Conservation (phyloP, 2,888 invertebrate genomes). For the Pristionchus japonicus region DNA sequence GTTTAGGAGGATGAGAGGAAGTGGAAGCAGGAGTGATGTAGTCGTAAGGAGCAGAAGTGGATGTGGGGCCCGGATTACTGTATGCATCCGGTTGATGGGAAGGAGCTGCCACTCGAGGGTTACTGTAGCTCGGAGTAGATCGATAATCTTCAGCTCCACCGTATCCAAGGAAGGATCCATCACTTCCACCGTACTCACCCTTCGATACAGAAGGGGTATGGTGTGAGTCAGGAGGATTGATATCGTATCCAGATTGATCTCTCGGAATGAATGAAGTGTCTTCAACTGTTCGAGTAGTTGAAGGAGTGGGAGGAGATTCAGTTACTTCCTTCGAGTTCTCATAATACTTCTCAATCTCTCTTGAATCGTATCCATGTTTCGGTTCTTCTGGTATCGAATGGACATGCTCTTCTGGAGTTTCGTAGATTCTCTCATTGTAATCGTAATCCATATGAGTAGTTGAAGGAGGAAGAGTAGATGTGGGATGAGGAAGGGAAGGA, state of each 20-base stretch:
- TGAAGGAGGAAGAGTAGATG: not conserved
- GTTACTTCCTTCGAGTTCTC: not conserved
- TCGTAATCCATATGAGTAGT: conserved; percentile 27
- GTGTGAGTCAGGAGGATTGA: not conserved
- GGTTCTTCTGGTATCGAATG: not conserved
- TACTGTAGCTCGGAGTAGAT: not conserved
- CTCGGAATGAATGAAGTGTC: not conserved
- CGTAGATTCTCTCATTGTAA: conserved; percentile 20
- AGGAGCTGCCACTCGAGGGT: not conserved
- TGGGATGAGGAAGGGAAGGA: not conserved
- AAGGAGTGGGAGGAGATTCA: not conserved
- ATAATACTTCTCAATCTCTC: conserved; percentile 30
- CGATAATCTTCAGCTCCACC: not conserved
- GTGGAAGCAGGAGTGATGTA: not conserved
- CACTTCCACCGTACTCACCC: not conserved
- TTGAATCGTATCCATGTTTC: conserved; percentile 44
- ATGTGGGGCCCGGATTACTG: not conserved
- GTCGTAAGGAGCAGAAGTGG: not conserved
- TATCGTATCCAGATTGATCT: not conserved
- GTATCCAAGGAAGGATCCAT: not conserved
- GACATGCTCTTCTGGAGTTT: not conserved
- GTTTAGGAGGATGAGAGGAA: not conserved
- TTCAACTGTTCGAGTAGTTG: not conserved
- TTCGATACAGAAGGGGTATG: not conserved
- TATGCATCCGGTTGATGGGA: not conserved